phyloP scores from a whole-genome alignment of 1,140 invertebrate genomes.

The Tetramorium alpestre region DNA sequence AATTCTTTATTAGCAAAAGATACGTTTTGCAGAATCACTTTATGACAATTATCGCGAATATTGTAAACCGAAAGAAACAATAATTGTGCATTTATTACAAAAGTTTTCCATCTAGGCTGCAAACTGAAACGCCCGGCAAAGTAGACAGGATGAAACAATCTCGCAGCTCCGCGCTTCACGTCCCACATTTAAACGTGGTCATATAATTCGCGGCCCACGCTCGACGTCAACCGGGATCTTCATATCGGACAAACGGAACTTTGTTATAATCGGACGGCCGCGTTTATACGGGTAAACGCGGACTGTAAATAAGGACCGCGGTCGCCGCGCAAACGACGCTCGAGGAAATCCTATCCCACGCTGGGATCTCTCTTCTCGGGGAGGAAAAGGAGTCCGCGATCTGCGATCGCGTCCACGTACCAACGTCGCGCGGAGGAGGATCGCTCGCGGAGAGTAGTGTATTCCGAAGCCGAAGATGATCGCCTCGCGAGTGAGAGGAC shows the following conservation, averaged over 20 bases:
- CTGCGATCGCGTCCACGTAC: constrained; percentile 6
- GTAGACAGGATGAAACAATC: constrained; percentile 16
- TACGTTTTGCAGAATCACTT: too few species aligned
- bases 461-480: constrained; percentile 70
- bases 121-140: neutral
- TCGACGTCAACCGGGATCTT: constrained; percentile 3
- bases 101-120: neutral
- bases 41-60: too few species aligned
- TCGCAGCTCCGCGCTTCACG: neutral
- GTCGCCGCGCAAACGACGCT: neutral
- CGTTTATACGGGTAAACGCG: constrained; percentile 22
- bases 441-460: constrained; percentile 25
- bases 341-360: constrained; percentile 37
- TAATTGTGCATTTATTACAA: too few species aligned
- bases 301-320: constrained; percentile 27
- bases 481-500: constrained; percentile 71
- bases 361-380: neutral
- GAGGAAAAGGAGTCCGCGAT: constrained; percentile 24
- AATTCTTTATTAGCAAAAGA: too few species aligned
- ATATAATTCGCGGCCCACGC: constrained; percentile 40
- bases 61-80: too few species aligned
- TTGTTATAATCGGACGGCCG: constrained; percentile 17
- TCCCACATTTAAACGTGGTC: constrained; percentile 36
- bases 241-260: constrained; percentile 34
- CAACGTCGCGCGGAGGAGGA: constrained; percentile 40